Evolutionary conservation across 2,113 vertebrate genomes (phyloP).

Genomic region (Litocranius walleri): DNA sequence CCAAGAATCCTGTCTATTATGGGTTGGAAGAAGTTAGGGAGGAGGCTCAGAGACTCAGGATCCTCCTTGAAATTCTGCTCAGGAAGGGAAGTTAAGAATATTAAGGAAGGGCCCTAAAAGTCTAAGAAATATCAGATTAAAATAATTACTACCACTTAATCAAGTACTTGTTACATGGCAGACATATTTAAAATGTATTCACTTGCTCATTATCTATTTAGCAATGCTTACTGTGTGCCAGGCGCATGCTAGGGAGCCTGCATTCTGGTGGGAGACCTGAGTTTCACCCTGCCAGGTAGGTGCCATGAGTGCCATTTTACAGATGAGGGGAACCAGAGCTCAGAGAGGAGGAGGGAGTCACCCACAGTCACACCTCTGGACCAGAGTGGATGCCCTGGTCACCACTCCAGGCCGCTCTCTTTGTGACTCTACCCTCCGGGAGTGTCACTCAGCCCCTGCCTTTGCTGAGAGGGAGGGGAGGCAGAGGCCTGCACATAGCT

Average conservation of each 20-base stretch:
- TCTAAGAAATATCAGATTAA: neutral
- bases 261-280: neutral
- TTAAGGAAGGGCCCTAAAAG: neutral
- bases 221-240: no score
- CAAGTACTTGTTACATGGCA: neutral
- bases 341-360: neutral
- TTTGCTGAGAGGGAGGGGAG: neutral
- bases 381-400: neutral
- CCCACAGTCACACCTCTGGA: neutral
- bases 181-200: neutral
- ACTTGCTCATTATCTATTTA: neutral
- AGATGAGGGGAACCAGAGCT: neutral
- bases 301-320: neutral
- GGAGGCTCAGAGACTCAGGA: neutral
- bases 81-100: neutral
- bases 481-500: neutral
- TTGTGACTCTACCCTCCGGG: neutral
- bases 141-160: neutral
- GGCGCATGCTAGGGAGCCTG: neutral
- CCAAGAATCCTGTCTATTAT: neutral
- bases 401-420: constrained; percentile 5
- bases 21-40: neutral
- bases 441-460: neutral
- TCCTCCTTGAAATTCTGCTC: neutral
- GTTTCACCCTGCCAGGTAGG: neutral